phyloP scores from a whole-genome alignment of 2,797 vertebrate species.

The Chanos chanos region DNA sequence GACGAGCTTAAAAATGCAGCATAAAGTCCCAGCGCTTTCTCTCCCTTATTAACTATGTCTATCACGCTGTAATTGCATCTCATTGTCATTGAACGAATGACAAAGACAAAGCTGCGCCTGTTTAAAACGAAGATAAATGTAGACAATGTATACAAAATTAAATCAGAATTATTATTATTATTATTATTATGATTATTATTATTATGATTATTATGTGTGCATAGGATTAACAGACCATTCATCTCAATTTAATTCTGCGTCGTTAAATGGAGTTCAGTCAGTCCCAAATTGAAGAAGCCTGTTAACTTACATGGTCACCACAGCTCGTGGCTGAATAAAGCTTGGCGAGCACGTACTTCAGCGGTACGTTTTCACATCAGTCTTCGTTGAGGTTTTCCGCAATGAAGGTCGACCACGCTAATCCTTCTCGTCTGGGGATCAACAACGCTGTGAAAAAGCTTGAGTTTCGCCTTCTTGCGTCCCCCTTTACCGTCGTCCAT shows the following conservation, averaged over 20 bases:
- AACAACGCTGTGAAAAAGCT: slow-evolving; percentile 52
- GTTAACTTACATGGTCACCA: slow-evolving; percentile 70
- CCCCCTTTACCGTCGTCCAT: slow-evolving; percentile 57
- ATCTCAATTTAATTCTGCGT: slow-evolving; percentile 1
- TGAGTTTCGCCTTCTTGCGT: slow-evolving; percentile 51
- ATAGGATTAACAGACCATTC: neutral
- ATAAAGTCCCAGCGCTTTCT: neutral
- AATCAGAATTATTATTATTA: neutral
- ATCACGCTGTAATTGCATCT: slow-evolving; percentile 49
- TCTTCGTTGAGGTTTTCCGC: slow-evolving; percentile 72
- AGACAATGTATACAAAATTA: neutral
- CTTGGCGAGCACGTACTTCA: slow-evolving; percentile 61
- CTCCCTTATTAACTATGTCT: slow-evolving; percentile 51
- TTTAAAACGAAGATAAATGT: too few species aligned
- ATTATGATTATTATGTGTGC: too few species aligned
- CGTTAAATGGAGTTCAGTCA: slow-evolving; percentile 42
- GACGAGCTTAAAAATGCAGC: neutral
- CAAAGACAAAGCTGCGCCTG: slow-evolving; percentile 7
- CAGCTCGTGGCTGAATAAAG: slow-evolving; percentile 54
- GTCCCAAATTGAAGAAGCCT: slow-evolving; percentile 6
- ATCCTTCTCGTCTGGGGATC: slow-evolving; percentile 65
- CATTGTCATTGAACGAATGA: slow-evolving; percentile 48
- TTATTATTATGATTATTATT: neutral
- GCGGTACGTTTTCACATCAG: slow-evolving; percentile 63
- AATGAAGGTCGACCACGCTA: slow-evolving; percentile 68